These are phyloP conservation scores for Zaprionus ornatus DNA, from an alignment of 1,140 invertebrate genomes.

Conservation along the genomic window DNA sequence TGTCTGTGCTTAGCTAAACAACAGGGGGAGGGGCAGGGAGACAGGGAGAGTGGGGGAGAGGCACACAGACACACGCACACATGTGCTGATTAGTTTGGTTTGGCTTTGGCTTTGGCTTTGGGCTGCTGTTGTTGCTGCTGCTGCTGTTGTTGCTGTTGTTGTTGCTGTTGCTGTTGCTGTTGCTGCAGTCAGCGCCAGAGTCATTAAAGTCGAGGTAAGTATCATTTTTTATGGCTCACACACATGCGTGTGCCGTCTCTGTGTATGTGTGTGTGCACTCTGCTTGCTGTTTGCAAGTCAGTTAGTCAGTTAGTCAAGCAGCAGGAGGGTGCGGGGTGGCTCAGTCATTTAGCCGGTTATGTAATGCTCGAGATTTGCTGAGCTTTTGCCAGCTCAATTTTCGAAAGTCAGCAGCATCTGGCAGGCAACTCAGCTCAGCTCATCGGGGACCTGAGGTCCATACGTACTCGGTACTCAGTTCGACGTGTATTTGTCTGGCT, in stretches of 20 bases:
- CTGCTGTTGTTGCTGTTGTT: slow-evolving; percentile 7
- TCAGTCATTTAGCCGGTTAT: slow-evolving; percentile 58
- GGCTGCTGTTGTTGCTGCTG: slow-evolving; percentile 36
- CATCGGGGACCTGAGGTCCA: slow-evolving; percentile 25
- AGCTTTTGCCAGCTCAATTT: slow-evolving; percentile 78
- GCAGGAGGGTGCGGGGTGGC: background rate
- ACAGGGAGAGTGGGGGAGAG: background rate
- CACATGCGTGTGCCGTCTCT: slow-evolving; percentile 20
- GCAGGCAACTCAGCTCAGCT: slow-evolving; percentile 25
- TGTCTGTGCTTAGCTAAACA: slow-evolving; percentile 68
- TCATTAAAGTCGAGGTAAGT: slow-evolving; percentile 79
- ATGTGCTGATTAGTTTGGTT: slow-evolving; percentile 73
- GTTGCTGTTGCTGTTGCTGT: slow-evolving; percentile 19
- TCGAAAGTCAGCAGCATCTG: slow-evolving; percentile 64
- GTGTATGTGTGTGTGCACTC: slow-evolving; percentile 34
- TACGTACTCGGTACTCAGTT: background rate
- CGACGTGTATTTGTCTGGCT: slow-evolving; percentile 58
- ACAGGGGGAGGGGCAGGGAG: slow-evolving; percentile 28
- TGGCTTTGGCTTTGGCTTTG: slow-evolving; percentile 59
- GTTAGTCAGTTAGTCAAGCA: slow-evolving; percentile 53
- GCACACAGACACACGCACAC: slow-evolving; percentile 21
- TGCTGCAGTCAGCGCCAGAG: slow-evolving; percentile 65
- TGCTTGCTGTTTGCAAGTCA: slow-evolving; percentile 59
- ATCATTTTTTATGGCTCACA: slow-evolving; percentile 72
- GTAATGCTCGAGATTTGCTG: slow-evolving; percentile 76